Conservation (phyloP, 2,113 vertebrate genomes). For the Quiscalus mexicanus region DNA sequence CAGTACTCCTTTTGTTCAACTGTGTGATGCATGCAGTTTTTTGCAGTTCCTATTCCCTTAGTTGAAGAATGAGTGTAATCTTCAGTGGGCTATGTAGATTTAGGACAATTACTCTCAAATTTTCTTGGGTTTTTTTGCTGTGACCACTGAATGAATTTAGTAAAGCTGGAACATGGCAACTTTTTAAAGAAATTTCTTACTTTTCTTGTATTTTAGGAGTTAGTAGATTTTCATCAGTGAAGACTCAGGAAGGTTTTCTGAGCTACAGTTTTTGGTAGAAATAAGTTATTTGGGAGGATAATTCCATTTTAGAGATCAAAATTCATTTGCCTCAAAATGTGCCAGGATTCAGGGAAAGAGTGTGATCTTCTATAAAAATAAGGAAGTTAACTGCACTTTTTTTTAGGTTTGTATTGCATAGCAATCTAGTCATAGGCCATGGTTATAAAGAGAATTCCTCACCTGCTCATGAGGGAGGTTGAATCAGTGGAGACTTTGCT, state of each 20-base stretch:
- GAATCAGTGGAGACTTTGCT: background rate
- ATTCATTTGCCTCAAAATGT: background rate
- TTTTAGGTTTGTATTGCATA: background rate
- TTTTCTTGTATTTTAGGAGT: background rate
- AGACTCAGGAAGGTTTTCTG: background rate
- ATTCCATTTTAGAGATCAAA: background rate
- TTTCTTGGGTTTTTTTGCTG: background rate
- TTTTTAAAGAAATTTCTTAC: background rate
- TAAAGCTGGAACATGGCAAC: background rate
- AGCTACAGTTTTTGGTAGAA: background rate
- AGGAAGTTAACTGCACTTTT: background rate
- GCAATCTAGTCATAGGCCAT: background rate
- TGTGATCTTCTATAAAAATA: background rate
- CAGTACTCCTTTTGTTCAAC: fast-evolving
- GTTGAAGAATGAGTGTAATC: background rate
- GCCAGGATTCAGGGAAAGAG: background rate
- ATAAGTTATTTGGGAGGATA: background rate
- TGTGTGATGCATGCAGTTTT: fast-evolving
- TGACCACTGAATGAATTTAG: background rate
- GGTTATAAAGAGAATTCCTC: background rate
- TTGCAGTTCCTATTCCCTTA: background rate
- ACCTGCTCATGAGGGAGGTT: background rate
- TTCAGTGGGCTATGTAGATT: background rate
- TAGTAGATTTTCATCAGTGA: background rate
- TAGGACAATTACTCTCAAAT: background rate